phyloP scores from a whole-genome alignment of 2,113 vertebrate species.

The Brachyhypopomus occidentalis region DNA sequence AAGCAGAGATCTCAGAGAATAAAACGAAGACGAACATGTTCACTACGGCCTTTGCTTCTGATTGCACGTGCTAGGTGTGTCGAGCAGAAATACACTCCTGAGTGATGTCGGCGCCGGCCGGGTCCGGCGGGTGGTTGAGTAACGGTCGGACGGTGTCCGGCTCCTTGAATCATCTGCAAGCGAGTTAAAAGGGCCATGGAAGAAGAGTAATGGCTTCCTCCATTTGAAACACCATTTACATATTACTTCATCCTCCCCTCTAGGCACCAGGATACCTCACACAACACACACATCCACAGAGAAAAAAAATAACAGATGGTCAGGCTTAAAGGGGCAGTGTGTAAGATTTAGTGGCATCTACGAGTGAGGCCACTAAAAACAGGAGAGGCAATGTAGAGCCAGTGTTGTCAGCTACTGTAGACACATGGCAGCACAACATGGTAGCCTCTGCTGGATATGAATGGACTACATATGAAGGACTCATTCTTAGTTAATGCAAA shows the following conservation, averaged over 20 bases:
- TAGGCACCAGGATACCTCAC: neutral
- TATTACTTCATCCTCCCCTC: slow-evolving; percentile 2
- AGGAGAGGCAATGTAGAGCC: too few relatives aligned
- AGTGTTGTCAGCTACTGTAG: too few relatives aligned
- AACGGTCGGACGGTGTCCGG: neutral
- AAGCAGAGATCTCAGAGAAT: neutral
- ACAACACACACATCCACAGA: neutral
- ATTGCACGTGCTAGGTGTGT: too few relatives aligned
- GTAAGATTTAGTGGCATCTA: too few relatives aligned
- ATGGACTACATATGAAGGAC: too few relatives aligned
- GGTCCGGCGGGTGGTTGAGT: slow-evolving; percentile 34
- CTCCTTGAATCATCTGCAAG: slow-evolving; percentile 25
- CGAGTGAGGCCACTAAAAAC: too few relatives aligned
- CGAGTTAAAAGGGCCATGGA: slow-evolving; percentile 15
- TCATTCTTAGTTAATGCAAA: too few relatives aligned
- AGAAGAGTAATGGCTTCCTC: slow-evolving; percentile 27
- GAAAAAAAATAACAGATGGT: neutral
- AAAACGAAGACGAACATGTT: neutral
- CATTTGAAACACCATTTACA: slow-evolving; percentile 21
- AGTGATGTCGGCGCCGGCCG: slow-evolving; percentile 26
- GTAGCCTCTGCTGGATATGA: too few relatives aligned
- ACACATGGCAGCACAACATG: too few relatives aligned
- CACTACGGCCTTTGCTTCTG: too few relatives aligned
- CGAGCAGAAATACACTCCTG: neutral
- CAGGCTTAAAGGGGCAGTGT: neutral